These are phyloP conservation scores for Equus quagga DNA, from an alignment of 2,113 vertebrate species.

Conservation along the genomic window DNA sequence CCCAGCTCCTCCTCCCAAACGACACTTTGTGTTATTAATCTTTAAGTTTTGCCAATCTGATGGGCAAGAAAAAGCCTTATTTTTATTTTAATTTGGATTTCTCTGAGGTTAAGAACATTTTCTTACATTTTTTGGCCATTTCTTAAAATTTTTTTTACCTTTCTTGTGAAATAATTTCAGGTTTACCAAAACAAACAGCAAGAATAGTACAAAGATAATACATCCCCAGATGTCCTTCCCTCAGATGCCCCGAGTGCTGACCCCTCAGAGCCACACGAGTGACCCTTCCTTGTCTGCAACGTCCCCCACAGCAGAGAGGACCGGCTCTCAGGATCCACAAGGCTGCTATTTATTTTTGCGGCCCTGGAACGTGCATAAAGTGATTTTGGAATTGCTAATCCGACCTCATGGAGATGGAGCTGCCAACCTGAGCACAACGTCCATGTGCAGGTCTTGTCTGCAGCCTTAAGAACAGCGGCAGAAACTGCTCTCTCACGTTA, in stretches of 20 bases:
- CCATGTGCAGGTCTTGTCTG: not conserved
- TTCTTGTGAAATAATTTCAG: not conserved
- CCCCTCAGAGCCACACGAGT: not conserved
- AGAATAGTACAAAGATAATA: not conserved
- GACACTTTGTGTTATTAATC: not conserved
- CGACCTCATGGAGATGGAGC: not conserved
- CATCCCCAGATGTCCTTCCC: not conserved
- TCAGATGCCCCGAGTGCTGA: too few species aligned
- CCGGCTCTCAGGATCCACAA: not conserved
- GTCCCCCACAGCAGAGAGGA: not conserved
- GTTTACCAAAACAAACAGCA: not conserved
- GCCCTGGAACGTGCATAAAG: not conserved
- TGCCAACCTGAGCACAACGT: accelerated
- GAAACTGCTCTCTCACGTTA: accelerated
- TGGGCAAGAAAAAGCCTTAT: not conserved
- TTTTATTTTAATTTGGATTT: not conserved
- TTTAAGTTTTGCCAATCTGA: not conserved
- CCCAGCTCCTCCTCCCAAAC: not conserved
- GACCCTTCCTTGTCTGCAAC: not conserved
- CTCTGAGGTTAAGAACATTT: not conserved
- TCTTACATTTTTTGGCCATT: not conserved
- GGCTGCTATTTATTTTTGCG: accelerated
- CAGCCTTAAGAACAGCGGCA: not conserved
- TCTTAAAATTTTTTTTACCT: not conserved
- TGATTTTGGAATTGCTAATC: not conserved